Evolutionary conservation across 2,888 invertebrate species (phyloP).

Genomic region (Sphinx pinastri): DNA sequence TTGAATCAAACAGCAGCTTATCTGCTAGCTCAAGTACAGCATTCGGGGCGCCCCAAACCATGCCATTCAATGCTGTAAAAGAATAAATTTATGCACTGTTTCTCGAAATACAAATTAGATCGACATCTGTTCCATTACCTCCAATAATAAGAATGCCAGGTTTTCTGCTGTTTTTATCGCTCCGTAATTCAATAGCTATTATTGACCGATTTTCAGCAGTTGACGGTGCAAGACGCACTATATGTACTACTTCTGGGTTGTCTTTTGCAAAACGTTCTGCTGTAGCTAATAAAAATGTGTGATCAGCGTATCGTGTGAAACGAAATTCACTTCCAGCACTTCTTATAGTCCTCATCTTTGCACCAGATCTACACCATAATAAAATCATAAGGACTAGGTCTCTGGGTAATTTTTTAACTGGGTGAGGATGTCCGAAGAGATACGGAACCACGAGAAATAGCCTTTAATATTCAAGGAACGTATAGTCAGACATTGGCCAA

Average conservation of each 20-base stretch:
- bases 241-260: constrained; percentile 58
- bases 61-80: constrained; percentile 66
- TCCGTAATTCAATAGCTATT: constrained; percentile 67
- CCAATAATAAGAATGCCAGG: constrained; percentile 75
- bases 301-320: constrained; percentile 53
- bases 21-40: constrained; percentile 68
- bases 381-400: not conserved
- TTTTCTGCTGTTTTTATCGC: constrained; percentile 66
- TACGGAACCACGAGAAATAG: too few species aligned
- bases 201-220: constrained; percentile 65
- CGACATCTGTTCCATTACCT: constrained; percentile 46
- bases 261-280: constrained; percentile 50
- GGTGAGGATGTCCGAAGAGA: too few species aligned
- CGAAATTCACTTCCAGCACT: constrained; percentile 46
- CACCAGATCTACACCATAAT: constrained; percentile 62
- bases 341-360: constrained; percentile 62
- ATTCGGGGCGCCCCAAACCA: constrained; percentile 76
- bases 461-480: too few species aligned
- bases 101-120: too few species aligned
- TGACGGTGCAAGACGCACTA: constrained; percentile 51
- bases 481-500: too few species aligned
- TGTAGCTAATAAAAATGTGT: constrained; percentile 44
- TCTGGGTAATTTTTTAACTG: too few species aligned
- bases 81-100: too few species aligned
- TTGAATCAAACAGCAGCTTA: constrained; percentile 67